Evolutionary conservation across 1,140 invertebrate species (phyloP), one percentile per base, ranked within the genome.

Genomic region (Calosoma granatense): DNA sequence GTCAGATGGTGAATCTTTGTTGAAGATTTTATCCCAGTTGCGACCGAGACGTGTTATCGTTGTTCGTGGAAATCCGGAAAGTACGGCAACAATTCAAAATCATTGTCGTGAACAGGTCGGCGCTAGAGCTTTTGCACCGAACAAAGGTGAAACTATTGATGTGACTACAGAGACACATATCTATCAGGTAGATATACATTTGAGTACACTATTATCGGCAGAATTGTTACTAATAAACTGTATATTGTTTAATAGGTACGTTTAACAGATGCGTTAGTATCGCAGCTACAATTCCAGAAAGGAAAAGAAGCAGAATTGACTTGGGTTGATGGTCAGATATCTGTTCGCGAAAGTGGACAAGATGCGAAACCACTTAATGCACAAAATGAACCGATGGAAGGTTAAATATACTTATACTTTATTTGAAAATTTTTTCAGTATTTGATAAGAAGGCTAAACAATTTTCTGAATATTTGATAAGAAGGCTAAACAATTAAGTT

Each of bases 141-240:
- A 72, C 11, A 78, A 85, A 54, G 89, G 91, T 0, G 94, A 98
- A 69, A 79, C 84, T 1, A 81, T 99, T 2, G 95, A 99, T 74
- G 94, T 90, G 1, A 99, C 97, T 0, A 97, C 93, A 0, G 97
- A 99, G 75, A 94, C 91, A 2, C 92, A 98, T 67, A 99, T 99
- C 65, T 98, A 96, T 73, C 97, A 98, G 78, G 94, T 97, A 65
- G 70, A 64, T 56, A 53, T 36, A 26, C 57, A 36, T 55, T 20
- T 30, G n/a, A 15, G 3, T 30, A 53, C n/a, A n/a, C n/a, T n/a
- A n/a, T n/a, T n/a, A n/a, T 19, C 51, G n/a, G 20, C 43, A 11
- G 11, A 51, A 21, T 56, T 43, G 22, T 15, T 58, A 55, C 36
- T n/a, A 30, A 51, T 19, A 59, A 56, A 56, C 52, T 59, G 19